Evolutionary conservation across 2,797 vertebrate species (phyloP), one percentile per base, ranked within the genome.

Genomic region (Craterocephalus amniculus): DNA sequence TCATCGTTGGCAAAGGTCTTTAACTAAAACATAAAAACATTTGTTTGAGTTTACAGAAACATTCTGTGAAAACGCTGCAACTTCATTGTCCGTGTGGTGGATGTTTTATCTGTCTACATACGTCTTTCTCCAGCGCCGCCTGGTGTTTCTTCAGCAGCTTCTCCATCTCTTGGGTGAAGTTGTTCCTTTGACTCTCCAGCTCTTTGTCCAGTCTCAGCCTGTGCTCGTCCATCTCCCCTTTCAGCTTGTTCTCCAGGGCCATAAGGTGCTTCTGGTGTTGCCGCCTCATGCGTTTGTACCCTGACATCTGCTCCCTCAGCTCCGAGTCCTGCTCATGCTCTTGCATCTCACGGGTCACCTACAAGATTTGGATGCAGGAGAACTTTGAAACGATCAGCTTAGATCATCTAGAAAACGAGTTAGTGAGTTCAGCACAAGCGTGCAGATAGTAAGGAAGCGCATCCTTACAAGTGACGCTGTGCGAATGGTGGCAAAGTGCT

Each of bases 291-390:
- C 97, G 96, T 83, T 99, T 99, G 84, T 99, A 99, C 60, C 98
- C 98, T 11, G 98, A 98, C 97, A 99, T 99, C 87, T 99, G 98
- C 88, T 99, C 98, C 62, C 98, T 95, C 69, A 99, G 95, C 82
- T 99, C 98, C 0, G 97, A 99, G 90, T 99, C 98, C 87, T 99
- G 98, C 81, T 99, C 97, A 5, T 99, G 98, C 74, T 99, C 98
- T 88, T 99, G 97, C 95, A 99, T 98, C 92, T 99, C 97, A 66
- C 97, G 95, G 32, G 98, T 99, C 86, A 99, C 98, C 98, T 99
- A 89, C 26, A 26, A 48, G 18, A 76, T 27, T 24, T 9, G 6
- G 18, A 73, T 6, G 6, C 35, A 67, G 55, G 0, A 29, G 3
- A 69, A 7, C 2, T 7, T 45, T 20, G 63, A 32, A 34, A 27